These are phyloP conservation scores for Falco novaeseelandiae DNA, from an alignment of 2,797 vertebrate species.

Conservation along the genomic window DNA sequence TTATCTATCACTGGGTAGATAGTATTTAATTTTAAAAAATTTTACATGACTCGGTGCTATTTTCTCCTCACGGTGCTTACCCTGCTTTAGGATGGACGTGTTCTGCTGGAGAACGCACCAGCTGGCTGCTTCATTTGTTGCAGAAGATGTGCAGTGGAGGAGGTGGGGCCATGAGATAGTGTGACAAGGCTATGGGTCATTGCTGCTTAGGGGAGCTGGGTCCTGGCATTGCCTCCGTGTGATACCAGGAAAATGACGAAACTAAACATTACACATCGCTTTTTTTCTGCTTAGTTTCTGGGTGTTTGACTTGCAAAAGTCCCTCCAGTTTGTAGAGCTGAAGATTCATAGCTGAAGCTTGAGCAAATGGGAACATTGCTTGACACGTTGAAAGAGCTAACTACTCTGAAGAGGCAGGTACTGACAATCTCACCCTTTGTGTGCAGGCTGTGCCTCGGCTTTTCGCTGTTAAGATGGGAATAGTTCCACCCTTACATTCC, in stretches of 20 bases:
- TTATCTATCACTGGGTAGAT: background rate
- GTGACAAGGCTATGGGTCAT: background rate
- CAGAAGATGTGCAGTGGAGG: background rate
- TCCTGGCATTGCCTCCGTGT: background rate
- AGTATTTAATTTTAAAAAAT: background rate
- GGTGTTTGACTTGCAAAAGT: background rate
- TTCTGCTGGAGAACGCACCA: background rate
- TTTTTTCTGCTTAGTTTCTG: background rate
- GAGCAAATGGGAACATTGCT: background rate
- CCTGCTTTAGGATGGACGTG: background rate
- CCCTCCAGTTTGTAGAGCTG: background rate
- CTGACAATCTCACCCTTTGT: background rate
- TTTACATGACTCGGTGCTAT: background rate
- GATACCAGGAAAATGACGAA: background rate
- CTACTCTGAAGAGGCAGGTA: background rate
- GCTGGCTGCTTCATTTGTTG: background rate
- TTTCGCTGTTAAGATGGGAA: background rate
- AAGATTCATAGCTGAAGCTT: background rate
- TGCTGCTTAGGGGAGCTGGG: background rate
- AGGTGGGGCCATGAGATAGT: background rate
- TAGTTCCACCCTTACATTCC: conserved; percentile 5
- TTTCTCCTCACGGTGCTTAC: background rate
- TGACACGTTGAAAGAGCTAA: background rate
- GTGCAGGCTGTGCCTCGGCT: background rate
- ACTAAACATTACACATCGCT: fast-evolving